Conservation (phyloP, 1,140 invertebrate genomes). For the Anagrus nilaparvatae region DNA sequence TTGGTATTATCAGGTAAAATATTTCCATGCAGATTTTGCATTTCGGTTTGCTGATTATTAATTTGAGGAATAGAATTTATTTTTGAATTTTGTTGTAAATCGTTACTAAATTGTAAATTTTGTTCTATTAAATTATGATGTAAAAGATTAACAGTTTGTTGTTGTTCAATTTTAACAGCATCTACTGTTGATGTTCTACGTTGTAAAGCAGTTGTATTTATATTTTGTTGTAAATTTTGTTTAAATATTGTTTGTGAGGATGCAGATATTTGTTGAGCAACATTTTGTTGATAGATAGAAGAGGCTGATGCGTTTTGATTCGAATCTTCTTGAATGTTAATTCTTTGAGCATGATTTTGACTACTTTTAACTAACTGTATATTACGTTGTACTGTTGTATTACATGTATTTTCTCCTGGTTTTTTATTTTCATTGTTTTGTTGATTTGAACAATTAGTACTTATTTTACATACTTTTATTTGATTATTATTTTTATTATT, state of each 20-base stretch:
- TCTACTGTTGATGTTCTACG: constrained; percentile 21
- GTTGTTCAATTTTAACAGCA: constrained; percentile 25
- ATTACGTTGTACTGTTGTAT: constrained; percentile 24
- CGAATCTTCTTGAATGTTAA: constrained; percentile 17
- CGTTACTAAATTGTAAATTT: constrained; percentile 22
- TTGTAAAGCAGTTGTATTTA: constrained; percentile 22
- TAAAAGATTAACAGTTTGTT: constrained; percentile 31
- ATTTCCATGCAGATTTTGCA: constrained; percentile 13
- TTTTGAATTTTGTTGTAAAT: constrained; percentile 24
- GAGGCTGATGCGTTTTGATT: constrained; percentile 18
- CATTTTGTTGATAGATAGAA: constrained; percentile 26
- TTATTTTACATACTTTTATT: constrained; percentile 21
- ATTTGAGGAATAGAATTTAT: constrained; percentile 9
- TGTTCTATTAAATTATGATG: constrained; percentile 30
- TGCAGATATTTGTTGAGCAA: constrained; percentile 32
- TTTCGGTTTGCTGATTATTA: constrained; percentile 11
- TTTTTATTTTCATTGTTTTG: constrained; percentile 29
- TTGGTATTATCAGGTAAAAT: constrained; percentile 6
- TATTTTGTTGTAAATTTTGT: constrained; percentile 29
- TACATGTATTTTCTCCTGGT: too few relatives aligned
- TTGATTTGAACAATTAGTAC: constrained; percentile 20
- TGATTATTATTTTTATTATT: constrained; percentile 23
- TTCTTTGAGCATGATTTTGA: constrained; percentile 21
- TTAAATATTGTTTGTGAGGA: constrained; percentile 33
- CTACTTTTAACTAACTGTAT: constrained; percentile 28